Evolutionary conservation across 2,113 vertebrate species (phyloP).

Genomic region (Ictalurus punctatus): DNA sequence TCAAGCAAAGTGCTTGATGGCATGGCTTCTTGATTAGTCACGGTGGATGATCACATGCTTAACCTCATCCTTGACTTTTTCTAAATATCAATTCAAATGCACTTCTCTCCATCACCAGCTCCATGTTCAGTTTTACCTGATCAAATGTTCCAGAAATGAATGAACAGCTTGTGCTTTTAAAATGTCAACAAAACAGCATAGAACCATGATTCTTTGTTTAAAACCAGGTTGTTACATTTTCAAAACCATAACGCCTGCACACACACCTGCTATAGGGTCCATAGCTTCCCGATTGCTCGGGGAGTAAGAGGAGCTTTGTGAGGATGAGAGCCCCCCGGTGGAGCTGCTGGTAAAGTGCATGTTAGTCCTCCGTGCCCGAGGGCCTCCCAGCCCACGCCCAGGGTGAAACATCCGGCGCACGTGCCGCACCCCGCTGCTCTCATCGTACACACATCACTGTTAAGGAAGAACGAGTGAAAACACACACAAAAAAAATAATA

Average conservation of each 20-base stretch:
- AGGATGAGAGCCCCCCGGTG: slow-evolving; percentile 91
- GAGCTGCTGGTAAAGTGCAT: slow-evolving; percentile 99
- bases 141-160: background rate
- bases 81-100: background rate
- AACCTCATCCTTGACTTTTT: background rate
- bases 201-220: background rate
- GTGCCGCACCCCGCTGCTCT: slow-evolving; percentile 97
- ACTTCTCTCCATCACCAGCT: background rate
- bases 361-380: slow-evolving; percentile 96
- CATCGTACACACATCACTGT: slow-evolving; percentile 78
- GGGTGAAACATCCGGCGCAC: slow-evolving; percentile 99
- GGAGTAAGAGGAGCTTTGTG: slow-evolving; percentile 98
- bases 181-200: background rate
- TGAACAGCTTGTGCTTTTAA: background rate
- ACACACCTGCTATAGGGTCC: slow-evolving; percentile 98
- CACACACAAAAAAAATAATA: background rate
- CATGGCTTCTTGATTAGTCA: background rate
- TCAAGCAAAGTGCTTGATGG: too few relatives aligned
- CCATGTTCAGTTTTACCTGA: background rate
- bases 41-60: background rate
- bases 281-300: slow-evolving; percentile 99
- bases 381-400: slow-evolving; percentile 91
- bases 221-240: background rate
- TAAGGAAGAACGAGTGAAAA: slow-evolving; percentile 72
- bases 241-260: background rate